Percentiles rank a stretch among this genome's conserved stretches.
Conservation (phyloP, 2,797 vertebrate genomes). For the Rhabdomys pumilio region DNA sequence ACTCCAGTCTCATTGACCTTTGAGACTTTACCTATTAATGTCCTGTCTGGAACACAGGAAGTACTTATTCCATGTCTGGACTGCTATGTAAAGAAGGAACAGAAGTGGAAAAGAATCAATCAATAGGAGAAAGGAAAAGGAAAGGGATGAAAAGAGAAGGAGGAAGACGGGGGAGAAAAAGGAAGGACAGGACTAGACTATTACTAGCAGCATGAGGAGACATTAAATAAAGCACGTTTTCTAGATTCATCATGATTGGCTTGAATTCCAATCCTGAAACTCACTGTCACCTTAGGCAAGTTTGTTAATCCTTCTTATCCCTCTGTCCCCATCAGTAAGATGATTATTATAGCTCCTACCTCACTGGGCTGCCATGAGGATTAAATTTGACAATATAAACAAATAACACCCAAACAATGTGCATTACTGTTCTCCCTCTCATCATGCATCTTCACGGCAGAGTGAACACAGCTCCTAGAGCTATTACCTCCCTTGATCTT, state of each 20-base stretch:
- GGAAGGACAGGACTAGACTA: neutral
- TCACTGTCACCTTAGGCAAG: conserved; percentile 38
- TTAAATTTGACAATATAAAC: neutral
- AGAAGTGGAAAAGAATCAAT: conserved; percentile 1
- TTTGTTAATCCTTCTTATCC: conserved; percentile 45
- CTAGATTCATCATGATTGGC: neutral
- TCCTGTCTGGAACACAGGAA: neutral
- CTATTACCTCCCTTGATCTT: neutral
- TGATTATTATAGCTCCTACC: conserved; percentile 1
- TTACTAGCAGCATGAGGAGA: neutral
- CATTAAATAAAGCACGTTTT: neutral
- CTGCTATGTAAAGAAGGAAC: conserved; percentile 17
- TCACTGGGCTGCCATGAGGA: conserved; percentile 31
- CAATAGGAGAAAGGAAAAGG: fast-evolving
- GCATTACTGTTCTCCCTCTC: neutral
- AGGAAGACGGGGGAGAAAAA: no score
- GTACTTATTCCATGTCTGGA: neutral
- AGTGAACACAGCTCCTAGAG: neutral
- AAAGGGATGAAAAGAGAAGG: no score
- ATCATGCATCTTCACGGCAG: neutral
- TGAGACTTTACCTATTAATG: neutral
- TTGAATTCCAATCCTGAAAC: neutral
- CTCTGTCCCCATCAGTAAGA: conserved; percentile 36
- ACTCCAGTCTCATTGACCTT: neutral
- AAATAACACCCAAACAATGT: neutral